Evolutionary conservation across 2,888 invertebrate species (phyloP).

Genomic region (Stenichneumon culpator): DNA sequence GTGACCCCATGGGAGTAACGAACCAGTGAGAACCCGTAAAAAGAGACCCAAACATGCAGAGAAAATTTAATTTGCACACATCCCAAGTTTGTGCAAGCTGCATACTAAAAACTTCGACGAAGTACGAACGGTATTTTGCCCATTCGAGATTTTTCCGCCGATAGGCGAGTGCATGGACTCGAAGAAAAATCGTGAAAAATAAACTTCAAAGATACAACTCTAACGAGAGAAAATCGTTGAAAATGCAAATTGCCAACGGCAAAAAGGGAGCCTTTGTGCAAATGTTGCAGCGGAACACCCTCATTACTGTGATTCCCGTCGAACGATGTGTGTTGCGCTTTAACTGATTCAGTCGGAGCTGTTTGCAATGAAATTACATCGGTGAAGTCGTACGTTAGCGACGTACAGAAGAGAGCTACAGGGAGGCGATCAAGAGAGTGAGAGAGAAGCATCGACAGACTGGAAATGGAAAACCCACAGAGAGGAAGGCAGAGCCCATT

Average conservation of each 20-base stretch:
- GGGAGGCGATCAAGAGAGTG: not conserved
- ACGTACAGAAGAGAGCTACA: not conserved
- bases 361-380: slow-evolving; percentile 38
- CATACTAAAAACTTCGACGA: slow-evolving; percentile 46
- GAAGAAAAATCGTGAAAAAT: not conserved
- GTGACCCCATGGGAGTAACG: slow-evolving; percentile 22
- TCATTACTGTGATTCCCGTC: slow-evolving; percentile 16
- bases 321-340: slow-evolving; percentile 16
- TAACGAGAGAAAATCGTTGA: slow-evolving; percentile 25
- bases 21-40: slow-evolving; percentile 43
- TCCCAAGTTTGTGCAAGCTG: slow-evolving; percentile 39
- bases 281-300: not conserved
- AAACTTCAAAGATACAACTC: not conserved
- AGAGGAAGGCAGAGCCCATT: not conserved
- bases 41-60: slow-evolving; percentile 30
- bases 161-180: not conserved
- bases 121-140: not conserved
- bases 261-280: not conserved
- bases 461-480: slow-evolving; percentile 48
- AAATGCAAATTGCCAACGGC: slow-evolving; percentile 17
- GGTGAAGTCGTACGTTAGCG: slow-evolving; percentile 2
- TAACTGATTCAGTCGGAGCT: slow-evolving; percentile 39
- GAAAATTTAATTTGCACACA: slow-evolving; percentile 58
- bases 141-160: not conserved
- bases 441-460: not conserved